Percentiles rank a stretch among this genome's conserved stretches.
Evolutionary conservation across 37 sponge, comb jelly and placozoan genomes (phyloP).

Genomic region (Sycon ciliatum): DNA sequence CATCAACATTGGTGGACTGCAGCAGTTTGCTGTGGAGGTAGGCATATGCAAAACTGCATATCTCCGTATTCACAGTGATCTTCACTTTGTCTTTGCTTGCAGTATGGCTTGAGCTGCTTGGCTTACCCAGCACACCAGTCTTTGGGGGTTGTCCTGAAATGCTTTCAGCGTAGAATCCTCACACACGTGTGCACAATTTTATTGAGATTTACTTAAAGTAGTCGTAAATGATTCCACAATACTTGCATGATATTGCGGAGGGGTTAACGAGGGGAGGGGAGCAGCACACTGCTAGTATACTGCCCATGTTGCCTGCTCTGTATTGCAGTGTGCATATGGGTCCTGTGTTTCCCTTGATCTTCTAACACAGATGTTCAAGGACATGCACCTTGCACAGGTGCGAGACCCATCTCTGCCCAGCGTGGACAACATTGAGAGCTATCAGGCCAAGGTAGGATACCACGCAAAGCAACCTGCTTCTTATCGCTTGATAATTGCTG

Average conservation of each 20-base stretch:
- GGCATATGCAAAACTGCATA: background rate
- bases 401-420: constrained; percentile 69
- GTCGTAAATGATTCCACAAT: background rate
- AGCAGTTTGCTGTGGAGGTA: constrained; percentile 96
- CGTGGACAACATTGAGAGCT: constrained; percentile 76
- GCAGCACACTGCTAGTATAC: background rate
- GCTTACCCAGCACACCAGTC: too few species aligned
- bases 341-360: background rate
- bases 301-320: background rate
- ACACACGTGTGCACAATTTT: background rate
- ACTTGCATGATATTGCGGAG: background rate
- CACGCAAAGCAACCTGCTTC: too few species aligned
- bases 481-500: too few species aligned
- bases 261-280: background rate
- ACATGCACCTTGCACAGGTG: constrained; percentile 81
- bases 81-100: too few species aligned
- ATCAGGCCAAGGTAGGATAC: constrained; percentile 79
- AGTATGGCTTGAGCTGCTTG: too few species aligned
- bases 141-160: too few species aligned
- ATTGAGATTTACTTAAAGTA: background rate
- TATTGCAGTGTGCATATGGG: background rate
- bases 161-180: background rate
- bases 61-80: background rate
- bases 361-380: constrained; percentile 79
- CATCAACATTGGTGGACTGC: constrained; percentile 93